These are phyloP conservation scores for Microvelia longipes DNA, from an alignment of 1,140 invertebrate genomes.

Conservation along the genomic window DNA sequence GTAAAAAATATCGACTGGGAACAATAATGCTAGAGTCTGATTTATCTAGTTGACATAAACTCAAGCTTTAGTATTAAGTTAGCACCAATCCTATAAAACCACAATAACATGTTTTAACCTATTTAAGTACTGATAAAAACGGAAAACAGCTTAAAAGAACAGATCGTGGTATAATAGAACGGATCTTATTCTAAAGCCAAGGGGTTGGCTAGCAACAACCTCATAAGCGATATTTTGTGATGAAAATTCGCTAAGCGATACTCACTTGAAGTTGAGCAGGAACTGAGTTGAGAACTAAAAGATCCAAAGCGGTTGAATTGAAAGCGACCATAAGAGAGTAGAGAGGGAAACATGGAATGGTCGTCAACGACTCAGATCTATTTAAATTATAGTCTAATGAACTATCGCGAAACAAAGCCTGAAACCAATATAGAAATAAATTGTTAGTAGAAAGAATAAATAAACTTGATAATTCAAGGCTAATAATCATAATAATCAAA, in stretches of 20 bases:
- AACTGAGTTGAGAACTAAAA: conserved; percentile 52
- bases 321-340: conserved; percentile 62
- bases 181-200: background rate
- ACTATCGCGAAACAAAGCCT: background rate
- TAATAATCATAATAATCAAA: background rate
- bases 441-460: background rate
- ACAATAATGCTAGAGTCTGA: too few relatives aligned
- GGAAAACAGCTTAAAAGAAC: background rate
- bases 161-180: background rate
- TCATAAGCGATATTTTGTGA: background rate
- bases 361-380: conserved; percentile 23
- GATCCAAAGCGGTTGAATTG: conserved; percentile 49
- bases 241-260: too few relatives aligned
- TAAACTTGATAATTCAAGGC: background rate
- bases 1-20: too few relatives aligned
- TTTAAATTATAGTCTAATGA: background rate
- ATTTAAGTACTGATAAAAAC: background rate
- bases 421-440: background rate
- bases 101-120: background rate
- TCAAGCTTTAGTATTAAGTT: background rate
- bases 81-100: background rate
- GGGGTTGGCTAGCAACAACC: background rate
- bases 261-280: conserved; percentile 38
- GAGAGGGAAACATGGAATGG: conserved; percentile 65
- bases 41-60: too few relatives aligned